Evolutionary conservation across 1,140 invertebrate species (phyloP), one percentile per base, ranked within the genome.

Genomic region (Anadara kagoshimensis): DNA sequence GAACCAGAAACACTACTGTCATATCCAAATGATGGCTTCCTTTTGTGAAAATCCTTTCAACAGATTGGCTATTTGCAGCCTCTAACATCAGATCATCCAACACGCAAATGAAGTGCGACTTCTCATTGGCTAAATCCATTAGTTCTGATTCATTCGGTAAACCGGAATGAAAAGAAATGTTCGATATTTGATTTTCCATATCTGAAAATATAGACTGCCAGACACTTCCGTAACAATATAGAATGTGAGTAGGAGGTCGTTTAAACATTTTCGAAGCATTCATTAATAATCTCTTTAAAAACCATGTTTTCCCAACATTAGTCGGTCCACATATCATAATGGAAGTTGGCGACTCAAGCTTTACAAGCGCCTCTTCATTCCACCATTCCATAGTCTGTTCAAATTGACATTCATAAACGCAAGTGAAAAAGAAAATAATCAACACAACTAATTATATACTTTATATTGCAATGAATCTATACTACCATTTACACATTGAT

Each of bases 161-260:
- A 44, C 59, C 59, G 20, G 57, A 16, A 8, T 72, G 41, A 57
- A 72, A 65, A 18, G 45, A 22, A 36, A 58, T 72, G n/a, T 65
- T 47, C n/a, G 0, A 0, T 5, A 64, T 26, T 22, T 36, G 14
- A 5, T 44, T 29, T 22, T 44, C 0, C 36, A 62, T 59, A 36
- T 59, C 26, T 1, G 10, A n/a, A 18, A 59, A 59, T 0, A 62
- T 4, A 2, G 49, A 22, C 20, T 51, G 2, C 10, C 49, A 51
- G 10, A 51, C 49, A 51, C 29, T 49, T 49, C 14, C 14, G 11
- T 49, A 49, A 18, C 14, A 49, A 49, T 49, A 49, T 2, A 49
- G 14, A 4, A 49, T 49, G 4, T 49, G 47, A 4, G 14, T 2
- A 1, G 47, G 47, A 4, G 47, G 47, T 18, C 14, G 1, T 20